Conservation (phyloP, 2,888 invertebrate species). For the Platypus cylindrus region DNA sequence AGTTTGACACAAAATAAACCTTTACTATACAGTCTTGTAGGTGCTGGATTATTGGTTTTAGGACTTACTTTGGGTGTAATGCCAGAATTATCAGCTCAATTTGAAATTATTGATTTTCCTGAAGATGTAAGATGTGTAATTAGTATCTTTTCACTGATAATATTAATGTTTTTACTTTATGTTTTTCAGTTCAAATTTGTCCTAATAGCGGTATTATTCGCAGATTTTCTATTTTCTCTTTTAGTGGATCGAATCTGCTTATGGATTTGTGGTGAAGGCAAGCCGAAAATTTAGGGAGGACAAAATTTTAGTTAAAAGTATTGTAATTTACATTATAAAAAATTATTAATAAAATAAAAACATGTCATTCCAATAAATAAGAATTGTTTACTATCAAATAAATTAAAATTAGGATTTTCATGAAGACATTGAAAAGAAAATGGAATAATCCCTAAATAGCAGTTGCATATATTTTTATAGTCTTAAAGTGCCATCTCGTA, state of each 20-base stretch:
- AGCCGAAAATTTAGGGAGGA: conserved; percentile 33
- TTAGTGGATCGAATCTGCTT: conserved; percentile 73
- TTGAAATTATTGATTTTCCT: conserved; percentile 93
- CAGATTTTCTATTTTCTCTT: conserved; percentile 78
- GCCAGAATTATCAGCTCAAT: conserved; percentile 76
- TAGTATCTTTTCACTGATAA: no score
- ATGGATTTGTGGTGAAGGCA: conserved; percentile 76
- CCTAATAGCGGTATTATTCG: conserved; percentile 68
- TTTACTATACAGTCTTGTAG: conserved; percentile 77
- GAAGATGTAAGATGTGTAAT: conserved; percentile 78
- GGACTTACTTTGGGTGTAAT: conserved; percentile 72
- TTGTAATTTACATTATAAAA: conserved; percentile 5
- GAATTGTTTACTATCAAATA: no score
- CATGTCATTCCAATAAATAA: conserved; percentile 10
- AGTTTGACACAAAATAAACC: conserved; percentile 85
- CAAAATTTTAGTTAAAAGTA: no score
- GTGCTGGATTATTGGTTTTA: conserved; percentile 71
- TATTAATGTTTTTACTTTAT: no score
- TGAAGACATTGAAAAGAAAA: no score
- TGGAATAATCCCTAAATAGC: no score
- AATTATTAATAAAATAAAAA: conserved; percentile 3
- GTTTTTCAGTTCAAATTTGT: conserved; percentile 75
- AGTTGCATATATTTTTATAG: no score
- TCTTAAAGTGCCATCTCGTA: no score
- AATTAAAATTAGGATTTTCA: no score